Evolutionary conservation across 2,797 vertebrate genomes (phyloP).

Genomic region (Danionella dracula): DNA sequence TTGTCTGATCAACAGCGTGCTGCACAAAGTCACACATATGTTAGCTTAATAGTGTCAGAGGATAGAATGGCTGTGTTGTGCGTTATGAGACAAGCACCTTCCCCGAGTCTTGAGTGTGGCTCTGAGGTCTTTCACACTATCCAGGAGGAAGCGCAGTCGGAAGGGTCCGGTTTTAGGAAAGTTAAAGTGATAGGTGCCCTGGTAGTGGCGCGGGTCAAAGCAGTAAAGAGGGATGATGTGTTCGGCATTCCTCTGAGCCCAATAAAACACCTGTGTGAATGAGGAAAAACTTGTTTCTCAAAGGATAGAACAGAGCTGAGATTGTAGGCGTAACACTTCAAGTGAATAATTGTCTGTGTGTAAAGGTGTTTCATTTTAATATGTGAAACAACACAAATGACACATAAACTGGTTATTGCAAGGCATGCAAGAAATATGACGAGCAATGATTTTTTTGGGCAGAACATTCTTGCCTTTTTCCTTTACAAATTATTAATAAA

Average conservation of each 20-base stretch:
- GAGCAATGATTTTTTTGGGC: no score
- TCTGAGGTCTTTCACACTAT: conserved; percentile 72
- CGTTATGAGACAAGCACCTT: conserved; percentile 58
- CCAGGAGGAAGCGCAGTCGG: conserved; percentile 71
- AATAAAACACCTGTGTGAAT: conserved; percentile 66
- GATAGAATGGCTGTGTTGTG: no score
- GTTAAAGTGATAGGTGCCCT: conserved; percentile 65
- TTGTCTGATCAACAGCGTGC: conserved; percentile 73
- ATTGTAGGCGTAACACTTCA: no score
- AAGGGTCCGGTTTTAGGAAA: conserved; percentile 75
- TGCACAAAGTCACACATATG: conserved; percentile 44
- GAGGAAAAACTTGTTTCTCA: not conserved
- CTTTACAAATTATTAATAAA: no score
- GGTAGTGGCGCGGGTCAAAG: conserved; percentile 76
- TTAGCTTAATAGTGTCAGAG: no score
- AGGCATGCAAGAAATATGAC: no score
- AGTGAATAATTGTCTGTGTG: no score
- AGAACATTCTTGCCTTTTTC: no score
- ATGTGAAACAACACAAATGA: not conserved
- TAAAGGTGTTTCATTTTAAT: no score
- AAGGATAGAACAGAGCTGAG: no score
- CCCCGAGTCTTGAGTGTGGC: conserved; percentile 64
- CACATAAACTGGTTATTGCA: no score
- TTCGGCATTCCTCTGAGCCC: conserved; percentile 72
- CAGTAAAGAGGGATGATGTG: conserved; percentile 77